These are phyloP conservation scores for Heliconius ethilla DNA, from an alignment of 2,888 invertebrate genomes.

Conservation along the genomic window DNA sequence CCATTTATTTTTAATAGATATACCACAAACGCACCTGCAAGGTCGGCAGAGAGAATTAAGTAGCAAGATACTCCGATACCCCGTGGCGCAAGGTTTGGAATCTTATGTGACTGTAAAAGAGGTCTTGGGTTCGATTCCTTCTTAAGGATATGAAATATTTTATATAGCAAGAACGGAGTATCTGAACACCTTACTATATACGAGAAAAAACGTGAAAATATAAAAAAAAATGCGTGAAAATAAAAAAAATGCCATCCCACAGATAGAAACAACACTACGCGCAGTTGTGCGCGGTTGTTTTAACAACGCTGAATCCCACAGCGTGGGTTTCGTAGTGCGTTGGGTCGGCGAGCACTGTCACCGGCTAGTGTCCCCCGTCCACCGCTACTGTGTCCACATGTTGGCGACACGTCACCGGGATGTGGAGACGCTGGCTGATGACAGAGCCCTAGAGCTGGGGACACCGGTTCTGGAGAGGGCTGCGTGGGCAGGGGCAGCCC, in stretches of 20 bases:
- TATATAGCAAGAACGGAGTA: too few species aligned
- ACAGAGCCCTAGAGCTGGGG: slow-evolving; percentile 85
- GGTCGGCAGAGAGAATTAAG: too few species aligned
- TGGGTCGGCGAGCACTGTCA: slow-evolving; percentile 92
- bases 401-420: slow-evolving; percentile 82
- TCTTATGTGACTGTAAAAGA: too few species aligned
- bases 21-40: too few species aligned
- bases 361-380: slow-evolving; percentile 87
- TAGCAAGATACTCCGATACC: too few species aligned
- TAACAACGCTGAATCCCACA: slow-evolving; percentile 88
- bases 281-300: slow-evolving; percentile 91
- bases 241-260: slow-evolving; percentile 35
- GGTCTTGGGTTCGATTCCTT: too few species aligned
- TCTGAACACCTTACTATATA: too few species aligned
- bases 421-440: slow-evolving; percentile 62
- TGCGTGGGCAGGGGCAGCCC: slow-evolving; percentile 59
- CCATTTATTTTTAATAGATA: too few species aligned
- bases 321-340: slow-evolving; percentile 88
- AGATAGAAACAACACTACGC: slow-evolving; percentile 86
- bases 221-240: not conserved
- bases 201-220: too few species aligned
- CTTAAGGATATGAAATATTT: too few species aligned
- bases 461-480: slow-evolving; percentile 86
- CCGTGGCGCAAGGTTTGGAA: too few species aligned
- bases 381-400: slow-evolving; percentile 82